A percentile compares a stretch with the other conserved stretches of the same genome.
These are phyloP conservation scores for Cebidichthys violaceus DNA, from an alignment of 2,113 vertebrate genomes.

Conservation along the genomic window DNA sequence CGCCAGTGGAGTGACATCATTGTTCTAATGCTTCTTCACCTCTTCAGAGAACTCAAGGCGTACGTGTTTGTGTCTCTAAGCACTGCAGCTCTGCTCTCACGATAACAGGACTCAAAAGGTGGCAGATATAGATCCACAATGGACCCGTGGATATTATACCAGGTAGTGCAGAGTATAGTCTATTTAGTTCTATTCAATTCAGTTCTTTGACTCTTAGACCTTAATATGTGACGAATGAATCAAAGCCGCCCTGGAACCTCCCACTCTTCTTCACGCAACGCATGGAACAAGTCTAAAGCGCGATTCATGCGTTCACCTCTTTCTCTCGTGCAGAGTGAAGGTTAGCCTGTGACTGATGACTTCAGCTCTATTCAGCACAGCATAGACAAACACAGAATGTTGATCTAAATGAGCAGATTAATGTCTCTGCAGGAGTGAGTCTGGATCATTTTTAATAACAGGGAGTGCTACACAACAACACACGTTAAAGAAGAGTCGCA, in stretches of 20 bases:
- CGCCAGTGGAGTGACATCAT: not conserved
- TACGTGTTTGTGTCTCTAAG: not conserved
- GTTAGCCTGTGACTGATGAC: no score
- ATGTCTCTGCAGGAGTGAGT: not conserved
- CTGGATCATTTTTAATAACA: not conserved
- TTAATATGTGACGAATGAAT: not conserved
- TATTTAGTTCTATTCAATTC: not conserved
- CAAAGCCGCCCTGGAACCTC: not conserved
- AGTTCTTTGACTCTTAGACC: not conserved
- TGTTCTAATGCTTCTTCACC: not conserved
- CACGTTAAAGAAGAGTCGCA: no score
- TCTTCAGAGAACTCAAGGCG: not conserved
- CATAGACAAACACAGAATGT: no score
- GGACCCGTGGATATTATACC: not conserved
- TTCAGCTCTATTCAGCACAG: no score
- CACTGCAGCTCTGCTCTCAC: not conserved
- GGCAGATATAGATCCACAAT: constrained; percentile 4
- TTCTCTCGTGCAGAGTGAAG: no score
- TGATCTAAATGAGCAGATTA: not conserved
- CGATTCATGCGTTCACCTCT: no score
- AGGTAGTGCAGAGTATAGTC: not conserved
- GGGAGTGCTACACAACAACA: no score
- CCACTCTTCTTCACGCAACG: not conserved
- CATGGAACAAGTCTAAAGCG: not conserved
- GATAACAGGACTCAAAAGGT: constrained; percentile 9